phyloP scores from a whole-genome alignment of 2,113 vertebrate genomes.

The Myotis yumanensis region DNA sequence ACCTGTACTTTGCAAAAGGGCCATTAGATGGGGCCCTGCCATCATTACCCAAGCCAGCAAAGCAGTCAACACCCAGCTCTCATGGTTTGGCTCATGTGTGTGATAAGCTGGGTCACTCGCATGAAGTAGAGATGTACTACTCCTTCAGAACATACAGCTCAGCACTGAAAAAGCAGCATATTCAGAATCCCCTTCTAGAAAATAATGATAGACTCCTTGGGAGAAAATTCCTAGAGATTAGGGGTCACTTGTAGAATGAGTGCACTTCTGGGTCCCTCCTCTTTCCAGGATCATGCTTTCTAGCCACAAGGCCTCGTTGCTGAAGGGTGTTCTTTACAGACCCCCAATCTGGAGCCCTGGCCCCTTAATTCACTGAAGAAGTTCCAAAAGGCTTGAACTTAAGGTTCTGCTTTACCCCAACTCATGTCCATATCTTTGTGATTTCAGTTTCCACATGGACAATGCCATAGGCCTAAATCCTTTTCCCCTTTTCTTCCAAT shows the following conservation, averaged over 20 bases:
- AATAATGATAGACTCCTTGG: not conserved
- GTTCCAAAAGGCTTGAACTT: not conserved
- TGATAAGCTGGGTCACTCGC: not conserved
- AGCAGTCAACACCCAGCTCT: not conserved
- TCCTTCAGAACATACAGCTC: not conserved
- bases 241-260: not conserved
- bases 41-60: not conserved
- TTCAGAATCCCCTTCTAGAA: not conserved
- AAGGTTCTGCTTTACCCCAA: not conserved
- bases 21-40: slow-evolving; percentile 46
- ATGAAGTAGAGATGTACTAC: fast-evolving
- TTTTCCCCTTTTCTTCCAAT: not conserved
- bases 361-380: not conserved
- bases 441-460: not conserved
- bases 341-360: not conserved
- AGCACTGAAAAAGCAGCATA: not conserved
- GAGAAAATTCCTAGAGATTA: not conserved
- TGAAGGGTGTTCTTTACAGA: not conserved
- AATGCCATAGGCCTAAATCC: not conserved
- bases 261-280: not conserved
- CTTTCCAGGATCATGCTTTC: not conserved
- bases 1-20: slow-evolving; percentile 48
- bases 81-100: fast-evolving
- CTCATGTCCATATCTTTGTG: not conserved
- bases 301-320: fast-evolving